Percentiles rank a stretch among this genome's conserved stretches.
These are phyloP conservation scores for Drosophila niveifrons DNA, from an alignment of 2,888 invertebrate genomes.

Conservation along the genomic window DNA sequence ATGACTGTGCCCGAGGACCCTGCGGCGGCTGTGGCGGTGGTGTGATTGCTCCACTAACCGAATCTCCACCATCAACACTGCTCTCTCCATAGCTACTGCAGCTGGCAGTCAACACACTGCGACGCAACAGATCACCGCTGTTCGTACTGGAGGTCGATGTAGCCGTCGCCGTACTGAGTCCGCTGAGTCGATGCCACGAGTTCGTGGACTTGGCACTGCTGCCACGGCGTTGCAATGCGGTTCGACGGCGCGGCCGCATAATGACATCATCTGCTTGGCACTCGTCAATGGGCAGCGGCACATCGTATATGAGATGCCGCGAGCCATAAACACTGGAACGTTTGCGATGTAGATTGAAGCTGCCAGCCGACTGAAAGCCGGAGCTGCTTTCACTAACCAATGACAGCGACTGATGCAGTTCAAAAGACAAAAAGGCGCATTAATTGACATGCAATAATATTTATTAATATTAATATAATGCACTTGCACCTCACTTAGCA, in stretches of 20 bases:
- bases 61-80: conserved; percentile 62
- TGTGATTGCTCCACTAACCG: conserved; percentile 12
- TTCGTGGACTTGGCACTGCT: conserved; percentile 62
- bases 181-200: conserved; percentile 75
- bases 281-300: conserved; percentile 88
- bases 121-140: conserved; percentile 72
- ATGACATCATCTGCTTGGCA: conserved; percentile 86
- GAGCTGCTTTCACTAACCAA: conserved; percentile 46
- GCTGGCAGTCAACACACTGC: conserved; percentile 77
- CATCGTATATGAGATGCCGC: conserved; percentile 88
- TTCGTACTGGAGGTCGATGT: conserved; percentile 72
- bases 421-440: background rate
- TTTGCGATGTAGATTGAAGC: conserved; percentile 84
- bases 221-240: conserved; percentile 50
- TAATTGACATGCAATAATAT: background rate
- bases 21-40: conserved; percentile 19
- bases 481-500: no score
- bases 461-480: no score
- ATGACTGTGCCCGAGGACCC: conserved; percentile 79
- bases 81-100: conserved; percentile 77
- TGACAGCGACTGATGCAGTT: conserved; percentile 27
- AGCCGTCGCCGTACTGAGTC: conserved; percentile 73
- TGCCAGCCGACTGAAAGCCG: conserved; percentile 52
- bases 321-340: conserved; percentile 87
- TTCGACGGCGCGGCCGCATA: conserved; percentile 79